Evolutionary conservation across 2,113 vertebrate species (phyloP).

Genomic region (Cepphus grylle): DNA sequence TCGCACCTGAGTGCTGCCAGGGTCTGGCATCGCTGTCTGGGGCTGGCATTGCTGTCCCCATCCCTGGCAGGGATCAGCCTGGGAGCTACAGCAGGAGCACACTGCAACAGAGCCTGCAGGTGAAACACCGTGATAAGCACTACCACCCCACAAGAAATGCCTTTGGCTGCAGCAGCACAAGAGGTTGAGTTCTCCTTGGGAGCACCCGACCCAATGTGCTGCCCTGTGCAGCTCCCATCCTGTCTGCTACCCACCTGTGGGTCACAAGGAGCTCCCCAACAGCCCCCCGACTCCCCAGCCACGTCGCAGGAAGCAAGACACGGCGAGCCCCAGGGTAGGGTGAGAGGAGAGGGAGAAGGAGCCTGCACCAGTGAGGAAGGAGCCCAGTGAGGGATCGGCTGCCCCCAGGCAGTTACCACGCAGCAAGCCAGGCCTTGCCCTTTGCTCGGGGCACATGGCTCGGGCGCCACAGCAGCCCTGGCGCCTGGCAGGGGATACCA

Average conservation of each 20-base stretch:
- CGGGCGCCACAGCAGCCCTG: fast-evolving
- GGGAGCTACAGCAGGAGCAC: background rate
- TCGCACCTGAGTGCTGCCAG: background rate
- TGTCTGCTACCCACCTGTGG: background rate
- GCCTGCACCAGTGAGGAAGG: background rate
- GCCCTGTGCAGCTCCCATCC: background rate
- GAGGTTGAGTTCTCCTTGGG: background rate
- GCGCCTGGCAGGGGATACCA: background rate
- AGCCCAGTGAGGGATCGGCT: fast-evolving
- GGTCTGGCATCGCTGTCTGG: fast-evolving
- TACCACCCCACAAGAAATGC: background rate
- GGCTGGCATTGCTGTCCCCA: background rate
- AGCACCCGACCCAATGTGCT: fast-evolving
- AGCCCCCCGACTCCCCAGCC: too few relatives aligned
- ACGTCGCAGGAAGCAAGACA: fast-evolving
- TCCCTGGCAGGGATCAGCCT: background rate
- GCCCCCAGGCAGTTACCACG: background rate
- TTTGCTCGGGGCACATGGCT: background rate
- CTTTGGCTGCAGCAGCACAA: background rate
- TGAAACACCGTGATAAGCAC: background rate
- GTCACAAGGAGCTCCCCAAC: background rate
- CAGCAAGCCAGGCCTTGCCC: background rate
- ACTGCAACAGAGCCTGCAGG: background rate
- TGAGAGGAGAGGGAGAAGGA: background rate
- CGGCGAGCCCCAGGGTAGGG: background rate